Conservation (phyloP, 2,797 vertebrate genomes). For the Fundulus diaphanus region DNA sequence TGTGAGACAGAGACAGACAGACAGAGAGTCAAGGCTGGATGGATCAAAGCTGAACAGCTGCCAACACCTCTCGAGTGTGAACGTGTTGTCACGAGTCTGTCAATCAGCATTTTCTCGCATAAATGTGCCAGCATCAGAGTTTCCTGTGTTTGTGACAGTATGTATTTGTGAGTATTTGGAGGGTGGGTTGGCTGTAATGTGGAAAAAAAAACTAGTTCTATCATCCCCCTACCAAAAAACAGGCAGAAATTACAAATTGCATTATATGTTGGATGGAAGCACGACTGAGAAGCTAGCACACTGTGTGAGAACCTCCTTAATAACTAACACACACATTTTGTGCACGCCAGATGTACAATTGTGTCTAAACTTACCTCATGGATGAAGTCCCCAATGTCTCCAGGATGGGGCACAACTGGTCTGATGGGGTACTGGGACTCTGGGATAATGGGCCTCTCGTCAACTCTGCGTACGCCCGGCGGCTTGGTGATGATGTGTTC, state of each 20-base stretch:
- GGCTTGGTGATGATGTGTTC: constrained; percentile 92
- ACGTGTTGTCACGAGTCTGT: constrained; percentile 77
- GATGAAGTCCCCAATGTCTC: constrained; percentile 97
- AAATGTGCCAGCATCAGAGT: constrained; percentile 53
- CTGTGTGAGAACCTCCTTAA: constrained; percentile 12
- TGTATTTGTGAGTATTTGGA: constrained; percentile 28
- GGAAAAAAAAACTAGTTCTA: constrained; percentile 51
- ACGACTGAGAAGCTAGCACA: constrained; percentile 35
- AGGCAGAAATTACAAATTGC: constrained; percentile 45
- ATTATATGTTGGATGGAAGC: constrained; percentile 49
- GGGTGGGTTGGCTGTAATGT: constrained; percentile 44
- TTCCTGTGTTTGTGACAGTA: constrained; percentile 34
- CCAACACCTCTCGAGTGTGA: constrained; percentile 79
- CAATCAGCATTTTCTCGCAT: constrained; percentile 78
- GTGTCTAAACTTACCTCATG: constrained; percentile 84
- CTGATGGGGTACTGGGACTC: constrained; percentile 94
- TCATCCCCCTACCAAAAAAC: constrained; percentile 26
- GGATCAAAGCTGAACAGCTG: constrained; percentile 82
- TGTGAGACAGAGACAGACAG: constrained; percentile 17
- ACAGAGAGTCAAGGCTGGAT: constrained; percentile 60
- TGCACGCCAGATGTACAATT: not conserved
- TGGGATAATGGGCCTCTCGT: constrained; percentile 92
- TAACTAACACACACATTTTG: not conserved
- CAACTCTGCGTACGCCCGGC: constrained; percentile 90
- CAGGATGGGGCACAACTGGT: constrained; percentile 92